phyloP scores from a whole-genome alignment of 2,888 invertebrate genomes.

The Calameuta idolon region DNA sequence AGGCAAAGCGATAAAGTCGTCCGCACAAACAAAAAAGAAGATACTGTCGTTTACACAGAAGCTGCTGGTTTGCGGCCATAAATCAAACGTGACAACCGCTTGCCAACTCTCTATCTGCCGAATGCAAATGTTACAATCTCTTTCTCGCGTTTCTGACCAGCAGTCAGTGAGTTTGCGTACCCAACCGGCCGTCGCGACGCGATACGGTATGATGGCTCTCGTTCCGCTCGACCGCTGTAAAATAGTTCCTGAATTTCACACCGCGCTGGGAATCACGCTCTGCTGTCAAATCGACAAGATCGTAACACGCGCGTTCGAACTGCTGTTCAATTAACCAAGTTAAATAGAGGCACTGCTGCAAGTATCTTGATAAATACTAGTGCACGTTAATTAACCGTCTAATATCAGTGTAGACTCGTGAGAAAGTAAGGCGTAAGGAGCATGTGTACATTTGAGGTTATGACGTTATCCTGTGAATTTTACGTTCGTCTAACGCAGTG shows the following conservation, averaged over 20 bases:
- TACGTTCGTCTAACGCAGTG: background rate
- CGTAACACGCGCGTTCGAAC: background rate
- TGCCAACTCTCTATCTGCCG: constrained; percentile 43
- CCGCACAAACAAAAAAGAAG: constrained; percentile 35
- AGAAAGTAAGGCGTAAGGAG: background rate
- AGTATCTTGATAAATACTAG: background rate
- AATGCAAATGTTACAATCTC: constrained; percentile 30
- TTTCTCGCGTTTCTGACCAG: constrained; percentile 4
- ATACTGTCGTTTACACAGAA: constrained; percentile 39
- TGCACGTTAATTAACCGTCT: background rate
- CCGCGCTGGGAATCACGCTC: background rate
- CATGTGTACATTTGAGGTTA: background rate
- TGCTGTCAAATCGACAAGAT: background rate
- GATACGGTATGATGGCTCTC: background rate
- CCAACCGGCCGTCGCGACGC: background rate
- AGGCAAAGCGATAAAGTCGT: constrained; percentile 23
- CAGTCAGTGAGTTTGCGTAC: constrained; percentile 9
- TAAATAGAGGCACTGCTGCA: background rate
- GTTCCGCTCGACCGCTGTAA: background rate
- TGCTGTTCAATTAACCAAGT: background rate
- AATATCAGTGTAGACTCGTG: background rate
- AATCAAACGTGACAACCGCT: constrained; percentile 53
- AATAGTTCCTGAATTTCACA: background rate
- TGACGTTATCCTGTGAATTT: background rate
- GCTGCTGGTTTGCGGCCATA: constrained; percentile 44